Evolutionary conservation across 2,888 invertebrate genomes (phyloP).

Genomic region (Chaitophorus viminalis): DNA sequence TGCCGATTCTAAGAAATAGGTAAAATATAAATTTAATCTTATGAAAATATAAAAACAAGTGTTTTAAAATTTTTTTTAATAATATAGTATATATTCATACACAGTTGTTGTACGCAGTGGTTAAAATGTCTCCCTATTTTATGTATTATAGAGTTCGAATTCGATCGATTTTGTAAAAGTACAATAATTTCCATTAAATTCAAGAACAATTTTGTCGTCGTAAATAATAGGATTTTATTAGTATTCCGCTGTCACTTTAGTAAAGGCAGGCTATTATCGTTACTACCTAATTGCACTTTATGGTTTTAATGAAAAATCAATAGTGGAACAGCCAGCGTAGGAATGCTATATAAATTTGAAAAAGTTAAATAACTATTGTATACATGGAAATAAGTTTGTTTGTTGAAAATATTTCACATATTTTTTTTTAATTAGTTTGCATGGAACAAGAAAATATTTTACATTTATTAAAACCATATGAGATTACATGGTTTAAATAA

Average conservation of each 20-base stretch:
- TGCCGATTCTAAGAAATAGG: too few species aligned
- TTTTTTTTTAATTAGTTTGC: neutral
- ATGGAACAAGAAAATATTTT: neutral
- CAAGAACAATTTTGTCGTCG: neutral
- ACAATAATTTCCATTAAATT: neutral
- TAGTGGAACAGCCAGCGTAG: neutral
- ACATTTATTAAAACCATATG: neutral
- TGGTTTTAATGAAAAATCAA: constrained; percentile 45
- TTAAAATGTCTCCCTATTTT: neutral
- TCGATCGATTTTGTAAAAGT: neutral
- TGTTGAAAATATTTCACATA: neutral
- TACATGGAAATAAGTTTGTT: neutral
- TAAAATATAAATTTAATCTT: too few species aligned
- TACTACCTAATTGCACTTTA: neutral
- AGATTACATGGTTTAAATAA: constrained; percentile 27
- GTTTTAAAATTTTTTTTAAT: too few species aligned
- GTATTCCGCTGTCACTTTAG: constrained; percentile 17
- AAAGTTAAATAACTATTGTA: neutral
- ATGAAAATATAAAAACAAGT: too few species aligned
- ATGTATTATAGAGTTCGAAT: neutral
- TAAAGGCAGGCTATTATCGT: constrained; percentile 5
- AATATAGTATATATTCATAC: too few species aligned
- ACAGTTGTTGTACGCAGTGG: neutral
- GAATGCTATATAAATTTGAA: neutral
- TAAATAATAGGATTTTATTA: constrained; percentile 5